Percentiles rank a stretch among this genome's conserved stretches.
phyloP scores from a whole-genome alignment of 2,113 vertebrate species.

The Rhizomys pruinosus region DNA sequence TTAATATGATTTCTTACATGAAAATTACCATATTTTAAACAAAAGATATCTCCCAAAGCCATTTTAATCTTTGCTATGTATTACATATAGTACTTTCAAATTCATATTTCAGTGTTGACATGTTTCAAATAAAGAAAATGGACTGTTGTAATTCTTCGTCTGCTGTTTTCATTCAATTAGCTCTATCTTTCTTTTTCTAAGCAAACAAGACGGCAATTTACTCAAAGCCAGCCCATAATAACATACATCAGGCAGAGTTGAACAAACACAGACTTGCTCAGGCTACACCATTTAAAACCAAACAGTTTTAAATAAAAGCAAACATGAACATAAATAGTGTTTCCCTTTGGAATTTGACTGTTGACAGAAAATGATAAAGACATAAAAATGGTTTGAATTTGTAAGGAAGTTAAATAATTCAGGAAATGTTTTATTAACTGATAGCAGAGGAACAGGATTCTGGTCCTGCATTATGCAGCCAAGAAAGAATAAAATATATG shows the following conservation, averaged over 20 bases:
- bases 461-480: conserved; percentile 75
- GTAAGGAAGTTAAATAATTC: conserved; percentile 85
- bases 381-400: conserved; percentile 77
- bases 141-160: conserved; percentile 69
- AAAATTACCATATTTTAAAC: conserved; percentile 66
- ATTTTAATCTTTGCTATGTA: conserved; percentile 77
- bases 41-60: conserved; percentile 68
- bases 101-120: conserved; percentile 68
- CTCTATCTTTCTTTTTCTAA: conserved; percentile 72
- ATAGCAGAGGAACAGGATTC: conserved; percentile 86
- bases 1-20: conserved; percentile 71
- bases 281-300: conserved; percentile 73
- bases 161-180: conserved; percentile 79
- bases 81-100: conserved; percentile 74
- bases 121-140: conserved; percentile 77
- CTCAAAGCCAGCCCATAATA: conserved; percentile 69
- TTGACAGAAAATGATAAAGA: conserved; percentile 74
- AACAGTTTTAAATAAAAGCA: conserved; percentile 75
- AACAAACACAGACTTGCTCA: conserved; percentile 64
- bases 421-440: conserved; percentile 90
- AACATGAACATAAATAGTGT: conserved; percentile 72
- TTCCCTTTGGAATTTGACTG: conserved; percentile 74
- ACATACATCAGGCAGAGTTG: conserved; percentile 41
- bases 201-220: conserved; percentile 79
- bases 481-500: conserved; percentile 82